These are phyloP conservation scores for Notothenia coriiceps DNA, from an alignment of 2,113 vertebrate genomes.

Conservation along the genomic window DNA sequence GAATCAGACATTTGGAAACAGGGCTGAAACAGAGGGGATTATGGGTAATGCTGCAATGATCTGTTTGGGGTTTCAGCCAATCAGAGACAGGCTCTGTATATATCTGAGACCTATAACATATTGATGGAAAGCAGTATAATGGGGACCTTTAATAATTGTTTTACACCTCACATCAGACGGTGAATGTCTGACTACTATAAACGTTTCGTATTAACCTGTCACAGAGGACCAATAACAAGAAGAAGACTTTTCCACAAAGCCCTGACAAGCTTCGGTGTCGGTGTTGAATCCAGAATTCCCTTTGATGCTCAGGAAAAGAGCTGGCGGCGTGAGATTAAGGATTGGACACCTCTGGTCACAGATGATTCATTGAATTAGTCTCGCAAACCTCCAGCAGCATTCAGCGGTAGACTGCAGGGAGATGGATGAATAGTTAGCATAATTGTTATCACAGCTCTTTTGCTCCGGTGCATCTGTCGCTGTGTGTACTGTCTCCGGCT, in stretches of 20 bases:
- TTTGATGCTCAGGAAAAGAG: constrained; percentile 20
- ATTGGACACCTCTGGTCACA: constrained; percentile 43
- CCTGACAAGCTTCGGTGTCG: not conserved
- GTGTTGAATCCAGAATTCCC: not conserved
- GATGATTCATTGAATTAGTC: constrained; percentile 53
- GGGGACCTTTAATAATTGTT: no score
- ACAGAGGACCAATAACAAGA: no score
- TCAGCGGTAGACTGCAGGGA: constrained; percentile 21
- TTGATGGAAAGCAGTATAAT: no score
- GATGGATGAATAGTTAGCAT: constrained; percentile 54
- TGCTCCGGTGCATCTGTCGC: constrained; percentile 16
- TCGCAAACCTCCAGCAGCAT: constrained; percentile 29
- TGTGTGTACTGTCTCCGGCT: not conserved
- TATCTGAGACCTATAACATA: no score
- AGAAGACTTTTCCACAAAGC: not conserved
- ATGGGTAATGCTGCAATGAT: no score
- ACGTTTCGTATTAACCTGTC: no score
- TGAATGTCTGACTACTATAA: no score
- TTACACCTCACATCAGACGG: no score
- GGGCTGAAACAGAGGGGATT: no score
- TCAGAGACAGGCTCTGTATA: no score
- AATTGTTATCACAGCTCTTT: constrained; percentile 50
- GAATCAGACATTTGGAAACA: no score
- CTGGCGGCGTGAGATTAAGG: constrained; percentile 34
- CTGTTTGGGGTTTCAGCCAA: no score